phyloP scores from a whole-genome alignment of 2,888 invertebrate genomes.

The Scaeva pyrastri region DNA sequence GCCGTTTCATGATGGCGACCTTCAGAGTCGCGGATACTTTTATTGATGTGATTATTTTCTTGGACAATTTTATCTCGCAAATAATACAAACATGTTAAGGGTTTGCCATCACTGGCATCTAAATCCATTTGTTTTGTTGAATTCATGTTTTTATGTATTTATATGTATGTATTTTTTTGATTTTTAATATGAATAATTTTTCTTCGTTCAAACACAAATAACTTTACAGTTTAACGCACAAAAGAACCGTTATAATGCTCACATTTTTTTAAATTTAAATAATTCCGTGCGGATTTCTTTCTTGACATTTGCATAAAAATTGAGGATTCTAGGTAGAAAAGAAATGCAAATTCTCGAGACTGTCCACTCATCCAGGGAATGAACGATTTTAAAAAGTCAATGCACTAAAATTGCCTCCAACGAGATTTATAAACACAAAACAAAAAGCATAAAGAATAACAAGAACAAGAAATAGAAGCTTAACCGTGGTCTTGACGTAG shows the following conservation, averaged over 20 bases:
- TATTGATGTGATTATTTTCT: conserved; percentile 72
- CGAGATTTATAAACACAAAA: conserved; percentile 39
- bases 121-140: conserved; percentile 62
- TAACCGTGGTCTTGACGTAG: conserved; percentile 37
- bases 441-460: not conserved
- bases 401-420: conserved; percentile 79
- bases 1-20: conserved; percentile 67
- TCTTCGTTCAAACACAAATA: conserved; percentile 22
- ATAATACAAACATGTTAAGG: conserved; percentile 69
- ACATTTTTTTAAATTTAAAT: conserved; percentile 18
- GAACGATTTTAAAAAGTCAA: conserved; percentile 77
- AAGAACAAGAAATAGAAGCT: conserved; percentile 1
- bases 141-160: conserved; percentile 52
- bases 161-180: not conserved
- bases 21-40: conserved; percentile 67
- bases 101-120: conserved; percentile 68
- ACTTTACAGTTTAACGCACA: conserved; percentile 26
- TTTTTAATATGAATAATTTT: not conserved
- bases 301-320: conserved; percentile 26
- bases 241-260: conserved; percentile 27
- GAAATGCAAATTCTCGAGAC: conserved; percentile 44
- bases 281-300: not conserved
- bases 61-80: conserved; percentile 72
- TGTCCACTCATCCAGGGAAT: conserved; percentile 50
- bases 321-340: conserved; percentile 17